A percentile compares a stretch with the other conserved stretches of the same genome.
These are phyloP conservation scores for Hemibagrus wyckioides DNA, from an alignment of 2,113 vertebrate genomes.

Conservation along the genomic window DNA sequence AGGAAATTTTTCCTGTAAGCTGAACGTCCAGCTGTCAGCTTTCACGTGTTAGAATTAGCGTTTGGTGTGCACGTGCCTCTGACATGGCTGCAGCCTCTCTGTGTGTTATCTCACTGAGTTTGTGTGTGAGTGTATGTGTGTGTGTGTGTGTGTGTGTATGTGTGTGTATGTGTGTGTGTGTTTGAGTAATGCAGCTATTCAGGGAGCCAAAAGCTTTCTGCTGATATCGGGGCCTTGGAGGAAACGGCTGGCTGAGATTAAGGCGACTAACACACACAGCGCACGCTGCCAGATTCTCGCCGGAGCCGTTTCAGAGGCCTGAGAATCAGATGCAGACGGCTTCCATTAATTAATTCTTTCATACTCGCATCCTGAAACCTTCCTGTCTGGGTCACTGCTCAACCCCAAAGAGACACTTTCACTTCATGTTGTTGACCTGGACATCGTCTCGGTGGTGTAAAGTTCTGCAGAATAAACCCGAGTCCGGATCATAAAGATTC, in stretches of 20 bases:
- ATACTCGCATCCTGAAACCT: neutral
- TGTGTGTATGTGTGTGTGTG: conserved; percentile 34
- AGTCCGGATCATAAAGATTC: neutral
- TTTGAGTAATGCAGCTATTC: conserved; percentile 71
- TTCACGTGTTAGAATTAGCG: conserved; percentile 44
- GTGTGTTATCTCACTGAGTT: conserved; percentile 20
- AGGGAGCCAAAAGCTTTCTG: conserved; percentile 63
- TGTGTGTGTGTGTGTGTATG: conserved; percentile 55
- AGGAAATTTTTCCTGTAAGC: neutral
- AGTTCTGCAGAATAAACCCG: neutral
- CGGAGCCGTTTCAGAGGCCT: neutral
- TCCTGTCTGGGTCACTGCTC: neutral
- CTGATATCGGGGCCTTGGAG: conserved; percentile 65
- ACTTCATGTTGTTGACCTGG: neutral
- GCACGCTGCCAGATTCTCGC: conserved; percentile 41
- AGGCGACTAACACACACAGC: conserved; percentile 41
- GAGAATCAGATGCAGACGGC: conserved; percentile 35
- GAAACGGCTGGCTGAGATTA: conserved; percentile 65
- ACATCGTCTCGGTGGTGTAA: neutral
- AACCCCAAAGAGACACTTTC: neutral
- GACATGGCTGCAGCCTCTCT: conserved; percentile 33
- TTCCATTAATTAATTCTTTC: conserved; percentile 3
- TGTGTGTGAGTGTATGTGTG: conserved; percentile 53
- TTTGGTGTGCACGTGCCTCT: conserved; percentile 60
- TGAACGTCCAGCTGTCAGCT: neutral